Evolutionary conservation across 2,888 invertebrate species (phyloP).

Genomic region (Orchesellides sinensis): DNA sequence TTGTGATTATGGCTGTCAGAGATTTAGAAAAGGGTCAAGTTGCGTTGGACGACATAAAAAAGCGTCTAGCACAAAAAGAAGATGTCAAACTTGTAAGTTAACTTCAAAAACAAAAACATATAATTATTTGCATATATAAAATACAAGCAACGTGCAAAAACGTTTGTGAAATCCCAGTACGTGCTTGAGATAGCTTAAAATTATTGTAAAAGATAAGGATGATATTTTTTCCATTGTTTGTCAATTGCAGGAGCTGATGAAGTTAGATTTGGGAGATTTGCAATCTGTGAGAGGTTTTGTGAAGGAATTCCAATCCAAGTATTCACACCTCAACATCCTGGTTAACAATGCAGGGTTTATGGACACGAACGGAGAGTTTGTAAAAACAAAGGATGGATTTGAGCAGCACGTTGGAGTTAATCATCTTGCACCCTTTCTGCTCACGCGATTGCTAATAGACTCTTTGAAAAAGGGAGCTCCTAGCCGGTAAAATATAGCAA

Average conservation of each 20-base stretch:
- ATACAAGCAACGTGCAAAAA: too few species aligned
- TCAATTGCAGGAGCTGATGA: slow-evolving; percentile 75
- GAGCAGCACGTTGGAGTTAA: slow-evolving; percentile 78
- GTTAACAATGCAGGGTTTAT: slow-evolving; percentile 77
- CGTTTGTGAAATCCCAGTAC: background rate
- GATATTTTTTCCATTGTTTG: too few species aligned
- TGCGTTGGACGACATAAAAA: slow-evolving; percentile 56
- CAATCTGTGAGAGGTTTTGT: slow-evolving; percentile 77
- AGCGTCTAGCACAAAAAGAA: background rate
- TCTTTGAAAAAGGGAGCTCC: slow-evolving; percentile 75
- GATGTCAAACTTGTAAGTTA: background rate
- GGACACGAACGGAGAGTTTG: slow-evolving; percentile 56
- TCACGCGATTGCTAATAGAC: slow-evolving; percentile 78
- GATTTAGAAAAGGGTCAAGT: slow-evolving; percentile 61
- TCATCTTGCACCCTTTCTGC: slow-evolving; percentile 78
- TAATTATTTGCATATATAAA: background rate
- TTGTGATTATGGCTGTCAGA: slow-evolving; percentile 64
- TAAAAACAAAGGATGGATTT: slow-evolving; percentile 76
- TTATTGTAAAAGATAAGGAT: too few species aligned
- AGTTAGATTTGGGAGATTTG: slow-evolving; percentile 77
- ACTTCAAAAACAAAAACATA: background rate
- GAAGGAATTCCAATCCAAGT: slow-evolving; percentile 75
- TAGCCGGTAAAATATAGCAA: slow-evolving; percentile 65
- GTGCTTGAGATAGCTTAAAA: too few species aligned
- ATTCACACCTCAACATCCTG: slow-evolving; percentile 76